Base-by-base conservation (phyloP, 2,888 invertebrate genomes). In the Aelia acuminata region DNA sequence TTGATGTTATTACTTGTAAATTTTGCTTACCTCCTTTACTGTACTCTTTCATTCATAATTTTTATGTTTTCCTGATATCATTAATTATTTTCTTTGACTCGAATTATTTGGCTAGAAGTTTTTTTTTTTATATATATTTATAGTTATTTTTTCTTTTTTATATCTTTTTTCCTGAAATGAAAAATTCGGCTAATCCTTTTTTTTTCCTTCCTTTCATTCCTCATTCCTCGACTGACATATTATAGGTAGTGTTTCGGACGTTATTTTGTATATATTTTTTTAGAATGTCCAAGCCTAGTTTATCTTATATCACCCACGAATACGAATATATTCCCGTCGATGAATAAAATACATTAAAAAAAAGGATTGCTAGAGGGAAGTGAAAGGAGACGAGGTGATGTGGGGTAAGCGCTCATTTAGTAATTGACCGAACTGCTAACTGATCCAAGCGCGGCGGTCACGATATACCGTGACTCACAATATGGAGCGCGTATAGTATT, bases 361-460 rank as follows among this genome's bases (percentile, higher is more conserved):
- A n/a, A 85, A 57, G 49, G n/a, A 53, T 10, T 15, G 13, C 50
- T 13, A 18, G 31, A n/a, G 57, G 22, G 50, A 57, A 43, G 53
- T 49, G 57, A 35, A 50, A 85, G 35, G 85, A 85, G 39, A 35
- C 39, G 43, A 85, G 53, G 85, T n/a, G n/a, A 53, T 53, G 20
- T 53, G 43, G 53, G 57, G 39, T 47, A 80, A 80, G 80, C 39
- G 43, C 80, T 80, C 80, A 80, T 80, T 80, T 80, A 80, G 80
- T 80, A 80, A 80, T 47, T 80, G 80, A n/a, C 20, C 80, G 35
- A 22, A 13, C 43, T 80, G 80, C 80, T 43, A 80, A 80, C 80
- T 47, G 80, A 80, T 80, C 80, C 80, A 43, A 39, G 43, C 31
- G n/a, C 13, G n/a, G 43, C 11, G 13, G 80, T 80, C 80, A 80